Evolutionary conservation across 2,888 invertebrate species (phyloP), one percentile per base, ranked within the genome.

Genomic region (Plebejus argus): DNA sequence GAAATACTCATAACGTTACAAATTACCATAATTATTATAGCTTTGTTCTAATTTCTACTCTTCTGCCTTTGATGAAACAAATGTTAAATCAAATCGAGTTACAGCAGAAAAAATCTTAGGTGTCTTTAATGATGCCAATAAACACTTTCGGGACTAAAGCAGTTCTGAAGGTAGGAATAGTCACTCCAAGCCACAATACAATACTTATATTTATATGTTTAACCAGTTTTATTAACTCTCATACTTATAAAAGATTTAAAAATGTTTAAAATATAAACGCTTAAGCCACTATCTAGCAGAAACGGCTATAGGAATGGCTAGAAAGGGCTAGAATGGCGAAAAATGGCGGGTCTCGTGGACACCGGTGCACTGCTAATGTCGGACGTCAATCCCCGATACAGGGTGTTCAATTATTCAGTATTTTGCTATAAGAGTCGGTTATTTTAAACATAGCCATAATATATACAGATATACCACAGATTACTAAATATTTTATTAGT

Each of bases 331-430:
- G 61, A 8, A 66, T 66, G 18, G 28, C 28, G 66, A 66, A 66
- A 66, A 66, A 66, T 66, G 12, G 66, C 66, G 28, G 6, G 18
- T 4, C 28, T 15, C 28, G 66, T 66, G 28, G 66, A 66, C 66
- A 66, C 28, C 66, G 66, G 6, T 33, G 28, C 28, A 66, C 66
- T 66, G 66, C 33, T 66, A 66, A 66, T 66, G 33, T 28, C 28
- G 28, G 12, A 66, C 66, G 66, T 66, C 66, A 66, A 66, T 66
- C 66, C 66, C 28, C 28, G 28, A 66, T 33, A 33, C 28, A 15
- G 28, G 66, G 15, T 66, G 66, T 66, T 66, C 28, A 66, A 66
- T 66, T 66, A 66, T 66, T 66, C 66, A 66, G 66, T 66, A 66
- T 66, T 66, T 66, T 28, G 33, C 66, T 66, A 28, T 66, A 66